Percentiles rank a stretch among this genome's conserved stretches.
These are phyloP conservation scores for Falcaria lacertinaria DNA, from an alignment of 2,888 invertebrate species.

Conservation along the genomic window DNA sequence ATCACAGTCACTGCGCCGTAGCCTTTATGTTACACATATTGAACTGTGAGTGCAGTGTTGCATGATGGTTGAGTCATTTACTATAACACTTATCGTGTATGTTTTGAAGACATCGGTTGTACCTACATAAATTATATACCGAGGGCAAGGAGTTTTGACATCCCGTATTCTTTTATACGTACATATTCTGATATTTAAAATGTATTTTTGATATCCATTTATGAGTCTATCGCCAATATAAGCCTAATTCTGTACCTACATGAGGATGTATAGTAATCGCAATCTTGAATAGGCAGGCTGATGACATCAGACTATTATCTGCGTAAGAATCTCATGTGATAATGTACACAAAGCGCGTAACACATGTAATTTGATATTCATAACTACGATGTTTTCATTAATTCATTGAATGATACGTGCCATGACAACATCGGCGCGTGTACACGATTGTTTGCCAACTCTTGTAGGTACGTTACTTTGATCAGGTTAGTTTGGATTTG, in stretches of 20 bases:
- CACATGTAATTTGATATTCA: background rate
- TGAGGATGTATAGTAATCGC: background rate
- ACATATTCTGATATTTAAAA: no score
- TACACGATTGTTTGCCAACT: background rate
- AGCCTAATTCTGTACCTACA: no score
- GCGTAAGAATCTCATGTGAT: background rate
- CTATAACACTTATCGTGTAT: conserved; percentile 1
- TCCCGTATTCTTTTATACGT: no score
- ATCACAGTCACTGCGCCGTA: background rate
- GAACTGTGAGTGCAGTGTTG: background rate
- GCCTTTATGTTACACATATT: background rate
- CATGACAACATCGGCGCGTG: background rate
- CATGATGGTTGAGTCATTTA: conserved; percentile 9
- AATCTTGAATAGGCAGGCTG: background rate
- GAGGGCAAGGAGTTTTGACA: no score
- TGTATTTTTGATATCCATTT: no score
- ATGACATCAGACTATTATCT: background rate
- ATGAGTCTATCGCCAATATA: no score
- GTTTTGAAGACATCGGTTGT: background rate
- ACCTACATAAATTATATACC: background rate
- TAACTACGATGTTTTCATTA: conserved; percentile 2
- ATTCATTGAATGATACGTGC: background rate
- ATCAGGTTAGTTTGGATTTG: no score
- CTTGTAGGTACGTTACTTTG: background rate
- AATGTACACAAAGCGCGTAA: background rate